Base-by-base conservation (phyloP, 2,888 invertebrate genomes). In the Busseola fusca region DNA sequence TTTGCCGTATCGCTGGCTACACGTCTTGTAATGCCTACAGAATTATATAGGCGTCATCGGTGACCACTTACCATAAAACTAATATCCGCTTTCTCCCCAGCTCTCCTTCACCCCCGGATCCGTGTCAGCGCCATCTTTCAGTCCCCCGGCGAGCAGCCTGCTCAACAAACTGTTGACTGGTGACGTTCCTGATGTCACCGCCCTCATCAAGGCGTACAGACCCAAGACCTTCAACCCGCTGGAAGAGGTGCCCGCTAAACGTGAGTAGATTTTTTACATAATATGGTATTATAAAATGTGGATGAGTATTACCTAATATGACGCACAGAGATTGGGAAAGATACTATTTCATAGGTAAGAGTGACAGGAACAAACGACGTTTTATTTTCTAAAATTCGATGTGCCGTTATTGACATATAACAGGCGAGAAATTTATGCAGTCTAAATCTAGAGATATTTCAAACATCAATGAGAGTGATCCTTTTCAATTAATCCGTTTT, bases 241-340 rank as follows among this genome's bases (percentile, higher is more conserved):
- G 0, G 96, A 97, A 59, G 96, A 97, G 81, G 87, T 97, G 48
- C 97, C 98, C 34, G 97, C 97, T 90, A 96, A 95, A 90, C 93
- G 97, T 97, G 91, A 95, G 96, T 94, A 62, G 3, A 42, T 34
- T 48, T 27, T 52, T 12, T n/a, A n/a, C n/a, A n/a, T n/a, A 57
- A 16, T n/a, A 14, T 21, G 30, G 12, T 21, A 30, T 6, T 30
- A 30, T 0, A 10, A 56, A 21, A 30, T 25, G 10, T 21, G 5
- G 6, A 21, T 34, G 34, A 34, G 34, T 48, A 48, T 3, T 45
- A 42, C 40, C 10, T 40, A 42, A 14, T 16, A 54, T 27, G 9
- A 37, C 16, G 18, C 59, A n/a, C 5, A 5, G 59, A 18, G 1
- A 57, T 30, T 30, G 21, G 2, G 34, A n/a, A 37, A 58, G n/a